A percentile compares a stretch with the other conserved stretches of the same genome.
These are phyloP conservation scores for Equus quagga DNA, from an alignment of 2,113 vertebrate species.

Conservation along the genomic window DNA sequence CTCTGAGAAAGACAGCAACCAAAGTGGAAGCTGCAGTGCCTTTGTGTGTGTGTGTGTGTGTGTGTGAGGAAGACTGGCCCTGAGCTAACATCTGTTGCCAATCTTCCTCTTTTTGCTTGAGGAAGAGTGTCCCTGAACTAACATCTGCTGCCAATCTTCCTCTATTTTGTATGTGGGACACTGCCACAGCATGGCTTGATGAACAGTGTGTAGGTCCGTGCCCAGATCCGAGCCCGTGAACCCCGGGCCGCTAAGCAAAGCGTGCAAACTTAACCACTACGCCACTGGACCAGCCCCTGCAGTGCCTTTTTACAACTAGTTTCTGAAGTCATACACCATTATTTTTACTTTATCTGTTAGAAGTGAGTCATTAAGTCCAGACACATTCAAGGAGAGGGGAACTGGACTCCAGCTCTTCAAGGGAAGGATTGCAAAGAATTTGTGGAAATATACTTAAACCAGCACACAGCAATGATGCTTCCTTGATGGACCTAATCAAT, in stretches of 20 bases:
- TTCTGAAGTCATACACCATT: not conserved
- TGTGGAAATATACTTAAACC: not conserved
- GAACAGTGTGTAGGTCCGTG: no score
- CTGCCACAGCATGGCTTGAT: no score
- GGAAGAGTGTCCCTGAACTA: no score
- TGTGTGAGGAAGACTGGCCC: no score
- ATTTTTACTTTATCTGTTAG: not conserved
- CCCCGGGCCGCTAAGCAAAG: no score
- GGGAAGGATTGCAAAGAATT: not conserved
- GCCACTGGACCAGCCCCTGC: no score
- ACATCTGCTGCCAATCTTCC: no score
- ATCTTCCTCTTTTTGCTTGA: no score
- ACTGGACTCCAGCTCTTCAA: not conserved
- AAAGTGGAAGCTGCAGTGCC: not conserved
- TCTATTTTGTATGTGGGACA: no score
- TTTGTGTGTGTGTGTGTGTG: not conserved
- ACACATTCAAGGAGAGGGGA: not conserved
- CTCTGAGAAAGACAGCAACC: not conserved
- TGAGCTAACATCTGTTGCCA: no score
- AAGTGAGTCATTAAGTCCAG: not conserved
- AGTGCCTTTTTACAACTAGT: not conserved
- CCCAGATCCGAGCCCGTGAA: no score
- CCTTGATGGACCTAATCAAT: not conserved
- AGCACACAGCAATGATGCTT: not conserved
- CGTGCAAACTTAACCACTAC: no score